These are phyloP conservation scores for Leptinotarsa juncta DNA, from an alignment of 2,888 invertebrate species.

Conservation along the genomic window DNA sequence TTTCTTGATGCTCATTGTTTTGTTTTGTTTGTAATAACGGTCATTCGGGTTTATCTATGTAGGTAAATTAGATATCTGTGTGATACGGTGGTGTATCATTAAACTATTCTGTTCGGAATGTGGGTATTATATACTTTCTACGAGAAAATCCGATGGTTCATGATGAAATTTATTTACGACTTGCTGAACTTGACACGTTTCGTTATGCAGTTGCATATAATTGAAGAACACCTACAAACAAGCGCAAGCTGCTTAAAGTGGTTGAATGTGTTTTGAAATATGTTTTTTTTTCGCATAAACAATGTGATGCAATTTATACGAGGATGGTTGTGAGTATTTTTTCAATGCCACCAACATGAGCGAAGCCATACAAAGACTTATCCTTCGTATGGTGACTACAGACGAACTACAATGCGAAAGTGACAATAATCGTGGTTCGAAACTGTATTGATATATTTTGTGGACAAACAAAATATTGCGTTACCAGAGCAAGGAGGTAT, in stretches of 20 bases:
- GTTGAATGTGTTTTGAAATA: slow-evolving; percentile 13
- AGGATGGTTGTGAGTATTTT: too few relatives aligned
- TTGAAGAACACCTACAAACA: not conserved
- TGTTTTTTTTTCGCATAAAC: too few relatives aligned
- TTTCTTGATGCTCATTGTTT: slow-evolving; percentile 33
- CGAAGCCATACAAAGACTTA: too few relatives aligned
- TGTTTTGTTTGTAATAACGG: slow-evolving; percentile 34
- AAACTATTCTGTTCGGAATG: slow-evolving; percentile 27
- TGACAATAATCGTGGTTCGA: too few relatives aligned
- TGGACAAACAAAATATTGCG: too few relatives aligned
- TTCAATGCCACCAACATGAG: too few relatives aligned
- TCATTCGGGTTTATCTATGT: slow-evolving; percentile 38
- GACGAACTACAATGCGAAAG: too few relatives aligned
- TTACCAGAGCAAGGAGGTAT: too few relatives aligned
- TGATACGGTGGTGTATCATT: slow-evolving; percentile 35
- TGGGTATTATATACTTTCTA: slow-evolving; percentile 28
- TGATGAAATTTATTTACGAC: not conserved
- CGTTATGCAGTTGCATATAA: slow-evolving; percentile 1
- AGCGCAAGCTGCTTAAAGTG: not conserved
- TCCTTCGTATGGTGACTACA: too few relatives aligned
- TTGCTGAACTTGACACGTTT: slow-evolving; percentile 15
- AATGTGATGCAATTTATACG: too few relatives aligned
- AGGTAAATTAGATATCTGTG: slow-evolving; percentile 37
- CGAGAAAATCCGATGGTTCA: slow-evolving; percentile 2
- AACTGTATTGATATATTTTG: too few relatives aligned